Evolutionary conservation across 2,113 vertebrate genomes (phyloP).

Genomic region (Dinomys branickii): DNA sequence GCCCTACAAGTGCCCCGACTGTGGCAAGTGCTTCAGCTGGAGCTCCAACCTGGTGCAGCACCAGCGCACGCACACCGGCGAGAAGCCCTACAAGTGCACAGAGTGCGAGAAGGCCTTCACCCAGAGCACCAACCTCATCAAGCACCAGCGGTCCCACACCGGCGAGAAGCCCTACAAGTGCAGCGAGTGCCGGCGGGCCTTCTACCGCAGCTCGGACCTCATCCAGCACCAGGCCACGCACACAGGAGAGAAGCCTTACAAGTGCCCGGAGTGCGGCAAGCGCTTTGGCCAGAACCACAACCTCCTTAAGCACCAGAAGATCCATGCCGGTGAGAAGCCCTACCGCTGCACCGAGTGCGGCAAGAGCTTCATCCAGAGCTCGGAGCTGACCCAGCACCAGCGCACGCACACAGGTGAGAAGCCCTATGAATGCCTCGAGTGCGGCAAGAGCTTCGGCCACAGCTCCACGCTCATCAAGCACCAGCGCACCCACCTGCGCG

Average conservation of each 20-base stretch:
- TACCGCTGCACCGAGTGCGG: slow-evolving; percentile 82
- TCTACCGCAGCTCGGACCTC: slow-evolving; percentile 83
- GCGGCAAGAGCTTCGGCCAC: slow-evolving; percentile 82
- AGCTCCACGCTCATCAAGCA: slow-evolving; percentile 83
- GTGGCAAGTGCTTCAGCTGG: slow-evolving; percentile 83
- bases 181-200: slow-evolving; percentile 80
- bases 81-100: slow-evolving; percentile 83
- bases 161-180: slow-evolving; percentile 83
- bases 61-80: slow-evolving; percentile 82
- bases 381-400: slow-evolving; percentile 81
- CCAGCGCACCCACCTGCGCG: slow-evolving; percentile 81
- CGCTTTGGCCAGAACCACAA: slow-evolving; percentile 83
- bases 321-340: slow-evolving; percentile 80
- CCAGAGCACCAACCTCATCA: slow-evolving; percentile 83
- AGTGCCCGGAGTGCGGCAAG: slow-evolving; percentile 81
- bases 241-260: slow-evolving; percentile 81
- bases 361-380: slow-evolving; percentile 84
- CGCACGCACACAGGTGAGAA: slow-evolving; percentile 81
- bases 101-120: slow-evolving; percentile 83
- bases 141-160: slow-evolving; percentile 80
- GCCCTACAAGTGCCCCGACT: slow-evolving; percentile 82
- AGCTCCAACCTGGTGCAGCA: slow-evolving; percentile 83
- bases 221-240: slow-evolving; percentile 83
- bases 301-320: slow-evolving; percentile 83
- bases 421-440: slow-evolving; percentile 82